Evolutionary conservation across 2,888 invertebrate species (phyloP), one percentile per base, ranked within the genome.

Genomic region (Pocota personata): DNA sequence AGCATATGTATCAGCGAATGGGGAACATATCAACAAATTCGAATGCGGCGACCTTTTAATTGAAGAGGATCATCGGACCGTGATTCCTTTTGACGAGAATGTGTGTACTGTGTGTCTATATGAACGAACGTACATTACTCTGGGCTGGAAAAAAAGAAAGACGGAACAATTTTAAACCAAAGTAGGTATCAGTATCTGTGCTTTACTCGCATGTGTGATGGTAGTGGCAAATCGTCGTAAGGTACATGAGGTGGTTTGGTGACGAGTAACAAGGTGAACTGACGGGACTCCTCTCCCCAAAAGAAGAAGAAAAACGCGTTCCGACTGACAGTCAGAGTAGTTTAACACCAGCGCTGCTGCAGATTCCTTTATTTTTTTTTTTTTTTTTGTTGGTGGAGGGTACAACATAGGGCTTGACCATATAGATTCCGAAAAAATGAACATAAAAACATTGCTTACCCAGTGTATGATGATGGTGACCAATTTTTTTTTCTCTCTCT

Each of bases 1-100:
- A 27, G n/a, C 62, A 66, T 72, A 46, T 73, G 75, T 69, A 78
- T 57, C 75, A 69, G 35, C 67, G 82, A 72, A 73, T 73, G 79
- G 57, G 79, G 79, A 60, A 75, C 77, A 67, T 75, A 69, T 82
- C 48, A 79, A 73, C 62, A 69, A 73, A 84, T 84, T 79, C 73
- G 79, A 69, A 84, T 84, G 79, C 79, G 83, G 79, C 79, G 83
- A 84, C 73, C 79, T 84, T 79, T 79, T 78, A 84, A 84, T 84
- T 84, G 79, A 84, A 79, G 83, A 84, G 79, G 83, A 84, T 84
- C 83, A 84, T 57, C 83, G 78, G 73, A 84, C 79, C 83, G 83
- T 84, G 83, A 84, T 84, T 84, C 83, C 83, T 79, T 84, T 79
- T 27, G 73, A 69, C 48, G 83, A 62, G 62, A 72, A 73, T 58